Evolutionary conservation across 2,797 vertebrate genomes (phyloP).

Genomic region (Siniperca scherzeri): DNA sequence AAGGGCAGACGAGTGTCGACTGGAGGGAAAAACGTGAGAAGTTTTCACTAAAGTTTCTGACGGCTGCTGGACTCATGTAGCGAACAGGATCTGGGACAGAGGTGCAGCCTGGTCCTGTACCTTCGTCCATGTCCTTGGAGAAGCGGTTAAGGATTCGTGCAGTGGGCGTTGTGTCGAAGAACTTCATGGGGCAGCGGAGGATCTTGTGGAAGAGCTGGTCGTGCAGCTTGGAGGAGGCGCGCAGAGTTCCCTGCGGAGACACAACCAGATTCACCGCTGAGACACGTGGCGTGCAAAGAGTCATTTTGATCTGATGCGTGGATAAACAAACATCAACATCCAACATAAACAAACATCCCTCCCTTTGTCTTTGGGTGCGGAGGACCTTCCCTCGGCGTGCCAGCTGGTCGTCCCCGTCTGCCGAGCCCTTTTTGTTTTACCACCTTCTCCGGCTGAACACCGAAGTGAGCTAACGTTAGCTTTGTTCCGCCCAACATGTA

Average conservation of each 20-base stretch:
- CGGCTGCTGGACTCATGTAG: not conserved
- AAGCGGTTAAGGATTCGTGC: conserved; percentile 93
- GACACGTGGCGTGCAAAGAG: not conserved
- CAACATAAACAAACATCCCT: too few relatives aligned
- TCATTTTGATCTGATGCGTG: too few relatives aligned
- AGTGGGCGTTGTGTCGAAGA: conserved; percentile 93
- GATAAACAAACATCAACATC: too few relatives aligned
- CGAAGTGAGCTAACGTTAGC: too few relatives aligned
- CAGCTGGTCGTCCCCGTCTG: too few relatives aligned
- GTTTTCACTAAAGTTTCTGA: not conserved
- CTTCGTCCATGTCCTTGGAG: conserved; percentile 97
- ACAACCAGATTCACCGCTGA: not conserved
- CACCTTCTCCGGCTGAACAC: too few relatives aligned
- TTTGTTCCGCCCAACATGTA: too few relatives aligned
- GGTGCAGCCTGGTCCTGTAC: conserved; percentile 65
- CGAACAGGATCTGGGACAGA: not conserved
- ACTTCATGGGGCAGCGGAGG: conserved; percentile 95
- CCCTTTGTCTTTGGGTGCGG: too few relatives aligned
- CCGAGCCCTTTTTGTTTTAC: too few relatives aligned
- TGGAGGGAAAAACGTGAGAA: conserved; percentile 63
- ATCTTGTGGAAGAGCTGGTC: conserved; percentile 92
- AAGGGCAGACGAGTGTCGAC: conserved; percentile 94
- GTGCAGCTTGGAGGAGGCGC: conserved; percentile 92
- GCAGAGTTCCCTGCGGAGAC: conserved; percentile 88
- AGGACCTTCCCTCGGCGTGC: too few relatives aligned